phyloP scores from a whole-genome alignment of 2,113 vertebrate genomes.

The Eidolon helvum region DNA sequence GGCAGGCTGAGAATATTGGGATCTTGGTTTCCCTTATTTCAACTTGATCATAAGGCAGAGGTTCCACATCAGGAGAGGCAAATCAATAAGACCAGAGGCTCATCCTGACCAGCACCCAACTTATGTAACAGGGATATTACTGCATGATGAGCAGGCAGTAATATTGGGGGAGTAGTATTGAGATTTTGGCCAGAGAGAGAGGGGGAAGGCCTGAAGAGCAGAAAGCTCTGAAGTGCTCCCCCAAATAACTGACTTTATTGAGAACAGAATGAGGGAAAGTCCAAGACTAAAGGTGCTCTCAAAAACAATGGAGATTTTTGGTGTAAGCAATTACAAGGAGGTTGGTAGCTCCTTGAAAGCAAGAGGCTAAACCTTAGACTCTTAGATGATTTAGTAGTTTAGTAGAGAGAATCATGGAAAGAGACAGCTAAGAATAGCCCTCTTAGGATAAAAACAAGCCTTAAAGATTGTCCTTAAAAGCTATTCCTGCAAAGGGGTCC shows the following conservation, averaged over 20 bases:
- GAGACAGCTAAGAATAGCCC: background rate
- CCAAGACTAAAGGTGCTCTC: background rate
- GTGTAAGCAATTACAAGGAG: background rate
- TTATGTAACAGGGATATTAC: background rate
- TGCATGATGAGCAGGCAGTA: background rate
- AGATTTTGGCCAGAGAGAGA: background rate
- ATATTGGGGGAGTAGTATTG: background rate
- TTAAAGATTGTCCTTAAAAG: background rate
- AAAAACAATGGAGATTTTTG: background rate
- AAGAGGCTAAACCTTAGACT: background rate
- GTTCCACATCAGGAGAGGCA: background rate
- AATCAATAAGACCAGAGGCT: background rate
- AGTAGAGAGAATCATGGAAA: background rate
- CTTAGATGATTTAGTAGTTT: background rate
- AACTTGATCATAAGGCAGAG: background rate
- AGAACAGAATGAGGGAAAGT: background rate
- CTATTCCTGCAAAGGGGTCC: background rate
- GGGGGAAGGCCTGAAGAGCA: background rate
- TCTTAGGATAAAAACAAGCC: background rate
- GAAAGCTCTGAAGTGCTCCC: background rate
- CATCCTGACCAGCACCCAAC: background rate
- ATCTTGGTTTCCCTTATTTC: background rate
- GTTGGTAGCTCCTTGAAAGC: background rate
- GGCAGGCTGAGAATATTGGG: background rate
- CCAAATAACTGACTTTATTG: background rate